A percentile compares a stretch with the other conserved stretches of the same genome.
phyloP scores from a whole-genome alignment of 2,113 vertebrate genomes.

The Sitta europaea region DNA sequence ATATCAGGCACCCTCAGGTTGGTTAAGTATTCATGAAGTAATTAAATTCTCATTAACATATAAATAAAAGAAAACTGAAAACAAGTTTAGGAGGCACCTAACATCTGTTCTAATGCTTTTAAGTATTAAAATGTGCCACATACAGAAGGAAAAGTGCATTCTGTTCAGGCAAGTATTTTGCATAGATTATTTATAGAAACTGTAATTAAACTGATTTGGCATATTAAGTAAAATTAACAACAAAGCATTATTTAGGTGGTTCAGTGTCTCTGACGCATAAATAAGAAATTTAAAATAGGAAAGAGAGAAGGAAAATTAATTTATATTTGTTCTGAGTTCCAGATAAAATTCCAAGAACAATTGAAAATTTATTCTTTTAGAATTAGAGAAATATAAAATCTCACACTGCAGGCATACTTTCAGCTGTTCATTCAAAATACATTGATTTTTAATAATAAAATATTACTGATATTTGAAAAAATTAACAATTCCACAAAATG shows the following conservation, averaged over 20 bases:
- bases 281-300: slow-evolving; percentile 45
- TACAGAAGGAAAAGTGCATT: slow-evolving; percentile 72
- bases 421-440: neutral
- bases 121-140: slow-evolving; percentile 78
- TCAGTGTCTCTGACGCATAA: slow-evolving; percentile 48
- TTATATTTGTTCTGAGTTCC: slow-evolving; percentile 48
- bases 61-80: slow-evolving; percentile 86
- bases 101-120: slow-evolving; percentile 86
- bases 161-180: slow-evolving; percentile 73
- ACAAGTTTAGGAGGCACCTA: slow-evolving; percentile 82
- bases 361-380: neutral
- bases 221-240: slow-evolving; percentile 71
- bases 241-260: slow-evolving; percentile 55
- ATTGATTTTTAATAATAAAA: neutral
- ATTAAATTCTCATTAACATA: slow-evolving; percentile 91
- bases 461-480: neutral
- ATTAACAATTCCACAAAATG: neutral
- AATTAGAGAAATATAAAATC: neutral
- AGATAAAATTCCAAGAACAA: neutral
- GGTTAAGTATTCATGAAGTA: slow-evolving; percentile 88
- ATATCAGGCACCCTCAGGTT: slow-evolving; percentile 84
- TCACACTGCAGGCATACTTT: neutral
- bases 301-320: neutral
- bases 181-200: slow-evolving; percentile 78
- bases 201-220: slow-evolving; percentile 76